These are phyloP conservation scores for Lutraria rhynchaena DNA, from an alignment of 1,140 invertebrate species.

Conservation along the genomic window DNA sequence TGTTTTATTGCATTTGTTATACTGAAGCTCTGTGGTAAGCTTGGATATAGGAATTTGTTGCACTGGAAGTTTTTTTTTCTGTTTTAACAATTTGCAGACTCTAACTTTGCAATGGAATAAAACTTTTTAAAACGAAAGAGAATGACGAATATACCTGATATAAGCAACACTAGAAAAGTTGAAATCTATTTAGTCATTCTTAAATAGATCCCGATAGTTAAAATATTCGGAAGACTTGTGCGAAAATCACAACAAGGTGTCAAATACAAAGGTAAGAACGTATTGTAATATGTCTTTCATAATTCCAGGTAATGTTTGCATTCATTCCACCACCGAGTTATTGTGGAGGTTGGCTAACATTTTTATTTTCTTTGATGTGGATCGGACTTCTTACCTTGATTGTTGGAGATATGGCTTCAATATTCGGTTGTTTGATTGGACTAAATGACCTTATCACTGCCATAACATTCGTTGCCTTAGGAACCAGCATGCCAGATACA, in stretches of 20 bases:
- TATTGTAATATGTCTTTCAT: background rate
- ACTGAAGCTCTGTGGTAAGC: too few species aligned
- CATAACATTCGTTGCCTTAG: constrained; percentile 88
- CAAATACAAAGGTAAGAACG: too few species aligned
- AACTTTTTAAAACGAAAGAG: too few species aligned
- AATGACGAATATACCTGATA: too few species aligned
- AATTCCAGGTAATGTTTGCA: constrained; percentile 86
- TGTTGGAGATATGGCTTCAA: constrained; percentile 86
- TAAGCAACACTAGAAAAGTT: too few species aligned
- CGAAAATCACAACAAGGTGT: background rate
- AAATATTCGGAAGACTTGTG: background rate
- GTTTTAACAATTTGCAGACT: too few species aligned
- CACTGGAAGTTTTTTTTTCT: too few species aligned
- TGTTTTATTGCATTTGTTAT: too few species aligned
- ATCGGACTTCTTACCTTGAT: constrained; percentile 87
- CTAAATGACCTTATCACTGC: constrained; percentile 84
- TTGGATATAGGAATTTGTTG: too few species aligned
- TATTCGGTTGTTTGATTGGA: constrained; percentile 87
- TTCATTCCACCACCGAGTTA: constrained; percentile 85
- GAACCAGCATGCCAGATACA: constrained; percentile 88
- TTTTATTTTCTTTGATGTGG: constrained; percentile 84
- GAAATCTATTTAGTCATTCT: too few species aligned
- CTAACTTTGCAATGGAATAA: too few species aligned
- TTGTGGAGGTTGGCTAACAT: constrained; percentile 86
- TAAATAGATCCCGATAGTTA: too few species aligned